A percentile compares a stretch with the other conserved stretches of the same genome.
These are phyloP conservation scores for Acrocephalus arundinaceus DNA, from an alignment of 2,113 vertebrate genomes.

Conservation along the genomic window DNA sequence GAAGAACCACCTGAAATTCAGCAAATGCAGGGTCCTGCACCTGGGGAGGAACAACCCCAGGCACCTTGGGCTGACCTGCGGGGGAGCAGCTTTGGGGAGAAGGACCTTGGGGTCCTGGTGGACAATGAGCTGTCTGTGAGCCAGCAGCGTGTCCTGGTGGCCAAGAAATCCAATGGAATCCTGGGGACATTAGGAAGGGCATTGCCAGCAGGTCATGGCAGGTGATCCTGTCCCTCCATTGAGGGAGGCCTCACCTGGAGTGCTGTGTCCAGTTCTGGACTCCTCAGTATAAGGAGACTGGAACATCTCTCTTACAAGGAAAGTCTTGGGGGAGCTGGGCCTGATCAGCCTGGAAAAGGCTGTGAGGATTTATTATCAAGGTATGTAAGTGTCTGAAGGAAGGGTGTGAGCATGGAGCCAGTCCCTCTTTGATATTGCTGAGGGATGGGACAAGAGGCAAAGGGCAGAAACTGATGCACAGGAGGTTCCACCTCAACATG, in stretches of 20 bases:
- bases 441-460: background rate
- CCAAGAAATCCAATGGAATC: background rate
- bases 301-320: background rate
- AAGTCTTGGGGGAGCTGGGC: background rate
- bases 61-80: background rate
- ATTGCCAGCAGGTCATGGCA: too few species aligned
- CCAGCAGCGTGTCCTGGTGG: background rate
- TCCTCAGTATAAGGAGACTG: background rate
- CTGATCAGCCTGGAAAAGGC: background rate
- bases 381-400: background rate
- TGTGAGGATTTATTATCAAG: background rate
- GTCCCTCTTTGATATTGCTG: background rate
- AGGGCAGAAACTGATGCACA: background rate
- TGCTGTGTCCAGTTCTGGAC: background rate
- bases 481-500: background rate
- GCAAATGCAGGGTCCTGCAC: background rate
- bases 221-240: accelerated
- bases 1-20: background rate
- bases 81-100: background rate
- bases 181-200: background rate
- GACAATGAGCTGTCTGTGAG: background rate
- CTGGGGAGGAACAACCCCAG: background rate
- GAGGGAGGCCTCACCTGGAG: background rate
- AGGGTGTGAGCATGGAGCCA: background rate
- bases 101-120: background rate